A percentile compares a stretch with the other conserved stretches of the same genome.
Evolutionary conservation across 1,140 invertebrate genomes (phyloP).

Genomic region (Helicoverpa zea): DNA sequence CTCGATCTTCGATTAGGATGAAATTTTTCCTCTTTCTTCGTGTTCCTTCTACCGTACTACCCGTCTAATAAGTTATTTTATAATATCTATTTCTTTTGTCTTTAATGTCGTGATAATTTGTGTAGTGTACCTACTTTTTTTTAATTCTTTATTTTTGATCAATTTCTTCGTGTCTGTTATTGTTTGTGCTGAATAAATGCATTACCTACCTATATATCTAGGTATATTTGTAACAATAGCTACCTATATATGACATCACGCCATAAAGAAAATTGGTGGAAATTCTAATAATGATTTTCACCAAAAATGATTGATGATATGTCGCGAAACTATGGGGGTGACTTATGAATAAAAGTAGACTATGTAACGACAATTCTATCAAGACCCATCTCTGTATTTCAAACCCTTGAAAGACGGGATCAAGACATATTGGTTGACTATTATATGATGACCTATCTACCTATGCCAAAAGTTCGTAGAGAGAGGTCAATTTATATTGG

Average conservation of each 20-base stretch:
- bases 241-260: not conserved
- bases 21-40: too few species aligned
- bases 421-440: not conserved
- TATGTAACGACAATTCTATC: not conserved
- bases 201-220: not conserved
- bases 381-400: not conserved
- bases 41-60: too few species aligned
- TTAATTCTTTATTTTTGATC: too few species aligned
- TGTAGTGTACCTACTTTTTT: too few species aligned
- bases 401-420: not conserved
- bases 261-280: not conserved
- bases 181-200: too few species aligned
- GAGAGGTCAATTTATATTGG: too few species aligned
- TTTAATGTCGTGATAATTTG: too few species aligned
- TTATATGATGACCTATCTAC: not conserved
- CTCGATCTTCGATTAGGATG: too few species aligned
- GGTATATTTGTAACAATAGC: not conserved
- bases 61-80: too few species aligned
- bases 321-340: constrained; percentile 22
- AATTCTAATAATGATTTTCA: constrained; percentile 2
- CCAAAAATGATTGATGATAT: constrained; percentile 16
- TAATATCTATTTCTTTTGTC: too few species aligned
- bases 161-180: too few species aligned
- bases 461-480: too few species aligned
- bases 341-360: constrained; percentile 1